Evolutionary conservation across 2,797 vertebrate species (phyloP), one percentile per base, ranked within the genome.

Genomic region (Corythornis leucogaster): DNA sequence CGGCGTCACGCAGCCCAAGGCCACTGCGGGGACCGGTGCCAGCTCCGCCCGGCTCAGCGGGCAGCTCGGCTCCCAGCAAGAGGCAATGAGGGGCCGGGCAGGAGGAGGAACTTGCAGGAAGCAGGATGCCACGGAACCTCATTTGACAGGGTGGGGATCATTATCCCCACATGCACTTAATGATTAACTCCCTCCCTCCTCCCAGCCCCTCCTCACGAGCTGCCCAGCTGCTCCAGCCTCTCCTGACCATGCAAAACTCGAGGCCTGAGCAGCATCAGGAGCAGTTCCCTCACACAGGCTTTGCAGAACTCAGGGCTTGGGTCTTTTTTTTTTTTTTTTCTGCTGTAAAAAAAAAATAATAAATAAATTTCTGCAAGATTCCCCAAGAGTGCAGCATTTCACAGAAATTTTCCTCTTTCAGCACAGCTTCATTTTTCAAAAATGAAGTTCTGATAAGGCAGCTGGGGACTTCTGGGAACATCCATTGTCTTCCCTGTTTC

Each of bases 401-500:
- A 33, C 45, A 63, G 59, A 76, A 67, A 15, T 63, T 22, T 55
- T 38, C 66, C 66, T 4, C 69, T 75, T 77, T 66, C 84, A 94
- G 75, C 61, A 70, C n/a, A 35, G 28, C 48, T 70, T 77, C 64
- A 45, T 87, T 54, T 31, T 50, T 79, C 31, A 69, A 59, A 85
- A 87, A 59, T 2, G 0, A 79, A 71, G 71, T 33, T 85, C 76
- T 83, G 93, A 91, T 83, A 92, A 85, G 89, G 89, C 85, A 80
- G 78, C 54, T 61, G 58, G 84, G 68, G 79, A 38, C 76, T 87
- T 89, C 89, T 63, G 69, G 48, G 87, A 92, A 85, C 40, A 61
- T 69, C 87, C 79, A 74, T 90, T 91, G 80, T 89, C 91, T 80
- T 82, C 48, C 51, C 48, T n/a, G 22, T 6, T 75, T 38, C 87